Evolutionary conservation across 1,140 invertebrate genomes (phyloP).

Genomic region (Drosophila prosaltans): DNA sequence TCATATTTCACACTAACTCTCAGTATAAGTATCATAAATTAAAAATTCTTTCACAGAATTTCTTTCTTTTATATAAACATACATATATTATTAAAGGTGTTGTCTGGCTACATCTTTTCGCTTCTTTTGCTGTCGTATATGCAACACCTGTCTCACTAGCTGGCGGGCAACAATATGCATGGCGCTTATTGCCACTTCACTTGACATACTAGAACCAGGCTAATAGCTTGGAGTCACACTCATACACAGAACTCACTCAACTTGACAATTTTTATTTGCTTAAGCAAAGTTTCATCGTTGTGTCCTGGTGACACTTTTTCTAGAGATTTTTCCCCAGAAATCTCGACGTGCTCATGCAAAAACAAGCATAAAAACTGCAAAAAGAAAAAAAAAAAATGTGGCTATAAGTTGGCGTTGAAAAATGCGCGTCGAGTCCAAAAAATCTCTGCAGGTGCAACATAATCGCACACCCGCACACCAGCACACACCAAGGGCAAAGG

Average conservation of each 20-base stretch:
- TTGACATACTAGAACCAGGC: constrained; percentile 66
- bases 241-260: constrained; percentile 7
- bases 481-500: constrained; percentile 26
- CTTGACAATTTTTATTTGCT: constrained; percentile 65
- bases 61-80: neutral
- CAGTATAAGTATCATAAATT: no score
- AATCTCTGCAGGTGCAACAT: constrained; percentile 55
- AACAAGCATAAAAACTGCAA: constrained; percentile 19
- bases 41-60: no score
- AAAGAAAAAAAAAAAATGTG: constrained; percentile 33
- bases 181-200: constrained; percentile 79
- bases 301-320: constrained; percentile 47
- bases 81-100: neutral
- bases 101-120: neutral
- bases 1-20: no score
- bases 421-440: constrained; percentile 53
- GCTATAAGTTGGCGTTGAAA: constrained; percentile 48
- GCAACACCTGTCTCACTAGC: constrained; percentile 8
- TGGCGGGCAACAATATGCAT: constrained; percentile 67
- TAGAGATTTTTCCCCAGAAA: constrained; percentile 45
- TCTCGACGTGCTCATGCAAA: constrained; percentile 35
- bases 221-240: constrained; percentile 47
- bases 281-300: constrained; percentile 46
- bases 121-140: neutral
- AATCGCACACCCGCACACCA: constrained; percentile 23